Conservation (phyloP, 2,113 vertebrate species). For the Cyphomyrus plagiostoma region DNA sequence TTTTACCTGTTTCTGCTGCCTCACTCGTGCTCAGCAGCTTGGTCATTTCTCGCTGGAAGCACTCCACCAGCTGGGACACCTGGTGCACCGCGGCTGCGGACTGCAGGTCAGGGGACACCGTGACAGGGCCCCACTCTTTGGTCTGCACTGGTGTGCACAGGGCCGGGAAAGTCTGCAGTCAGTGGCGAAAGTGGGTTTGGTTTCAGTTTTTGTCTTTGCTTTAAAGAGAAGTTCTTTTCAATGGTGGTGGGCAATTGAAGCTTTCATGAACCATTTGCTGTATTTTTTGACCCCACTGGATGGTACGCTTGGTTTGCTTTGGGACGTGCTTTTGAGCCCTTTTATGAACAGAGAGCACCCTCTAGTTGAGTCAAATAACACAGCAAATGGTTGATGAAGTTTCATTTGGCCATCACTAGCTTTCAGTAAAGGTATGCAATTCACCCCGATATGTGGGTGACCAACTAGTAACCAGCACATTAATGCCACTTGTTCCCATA, state of each 20-base stretch:
- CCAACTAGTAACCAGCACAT: not conserved
- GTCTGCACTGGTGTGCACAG: slow-evolving; percentile 28
- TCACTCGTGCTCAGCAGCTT: slow-evolving; percentile 50
- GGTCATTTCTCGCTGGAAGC: slow-evolving; percentile 44
- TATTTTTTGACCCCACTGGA: too few relatives aligned
- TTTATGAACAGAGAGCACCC: too few relatives aligned
- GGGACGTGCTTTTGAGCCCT: too few relatives aligned
- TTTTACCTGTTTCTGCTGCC: slow-evolving; percentile 2
- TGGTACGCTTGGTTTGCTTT: too few relatives aligned
- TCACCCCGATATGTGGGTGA: not conserved
- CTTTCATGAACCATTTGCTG: too few relatives aligned
- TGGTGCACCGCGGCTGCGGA: slow-evolving; percentile 43
- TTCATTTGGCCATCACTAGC: too few relatives aligned
- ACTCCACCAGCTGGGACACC: slow-evolving; percentile 44
- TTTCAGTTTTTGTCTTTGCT: not conserved
- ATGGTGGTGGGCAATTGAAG: too few relatives aligned
- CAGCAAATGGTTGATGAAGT: too few relatives aligned
- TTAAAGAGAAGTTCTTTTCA: not conserved
- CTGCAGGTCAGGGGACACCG: slow-evolving; percentile 42
- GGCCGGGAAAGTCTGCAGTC: slow-evolving; percentile 43
- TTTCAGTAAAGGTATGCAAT: not conserved
- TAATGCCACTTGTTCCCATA: not conserved
- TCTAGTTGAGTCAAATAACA: too few relatives aligned
- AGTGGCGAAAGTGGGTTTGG: not conserved
- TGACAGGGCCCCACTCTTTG: slow-evolving; percentile 45